Evolutionary conservation across 2,888 invertebrate species (phyloP), one percentile per base, ranked within the genome.

Genomic region (Flexamia atlantica): DNA sequence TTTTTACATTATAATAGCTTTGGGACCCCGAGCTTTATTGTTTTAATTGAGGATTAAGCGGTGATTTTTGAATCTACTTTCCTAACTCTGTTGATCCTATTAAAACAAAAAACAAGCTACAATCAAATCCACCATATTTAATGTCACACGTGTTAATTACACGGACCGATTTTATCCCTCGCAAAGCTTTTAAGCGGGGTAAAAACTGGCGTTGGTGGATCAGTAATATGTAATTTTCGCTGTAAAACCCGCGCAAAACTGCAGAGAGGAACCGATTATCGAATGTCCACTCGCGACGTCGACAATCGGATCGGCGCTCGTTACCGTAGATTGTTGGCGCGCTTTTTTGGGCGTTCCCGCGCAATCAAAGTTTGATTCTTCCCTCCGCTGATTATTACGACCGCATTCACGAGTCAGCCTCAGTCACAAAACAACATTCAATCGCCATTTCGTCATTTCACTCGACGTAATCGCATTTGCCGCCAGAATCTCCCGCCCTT

Each of bases 401-500:
- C 50, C 76, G 79, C 79, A 79, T 79, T 79, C 79, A 79, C 57
- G 20, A 12, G 2, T 20, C 79, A 28, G 79, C 32, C 36, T 79
- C 57, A 17, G 30, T 28, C 57, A 79, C 79, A 79, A 79, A 79
- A 79, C 79, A 79, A 79, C 79, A 79, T 79, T 79, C 79, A 79
- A 79, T 79, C 79, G 79, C 79, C 79, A 72, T 72, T 72, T 72
- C 72, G 57, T 79, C 57, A 76, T 76, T 76, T 76, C 76, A 46
- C 79, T 30, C 79, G 57, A 32, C 79, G 57, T 79, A 79, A 79
- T 79, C 79, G 32, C 79, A 57, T 79, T 79, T 79, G 32, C 57
- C 79, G 20, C 53, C 76, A 28, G 20, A 79, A 79, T 5, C 53
- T 57, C 32, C 30, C 79, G 79, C 79, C 79, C 79, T 79, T 79